Base-by-base conservation (phyloP, 2,888 invertebrate species). In the Agrotis clavis region DNA sequence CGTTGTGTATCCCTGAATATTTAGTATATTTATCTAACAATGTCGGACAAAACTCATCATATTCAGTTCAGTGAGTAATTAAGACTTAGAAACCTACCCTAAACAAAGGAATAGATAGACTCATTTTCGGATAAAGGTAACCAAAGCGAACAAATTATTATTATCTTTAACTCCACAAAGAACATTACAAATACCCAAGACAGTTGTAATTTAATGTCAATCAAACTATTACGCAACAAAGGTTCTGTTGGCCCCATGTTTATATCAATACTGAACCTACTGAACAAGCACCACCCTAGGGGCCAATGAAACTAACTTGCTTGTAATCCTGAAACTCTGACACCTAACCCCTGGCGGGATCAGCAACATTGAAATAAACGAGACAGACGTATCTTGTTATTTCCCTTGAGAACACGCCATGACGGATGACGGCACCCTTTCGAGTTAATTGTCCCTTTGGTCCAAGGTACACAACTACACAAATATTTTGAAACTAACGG, bases 181-280 rank as follows among this genome's bases (percentile, higher is more conserved):
- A 41, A 25, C 48, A 41, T 16, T 13, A 45, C 51, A 54, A 47
- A 62, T 63, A 35, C 53, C 41, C 35, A 13, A 75, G 60, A 67
- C 59, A 51, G 50, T n/a, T 76, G 25, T 53, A 77, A 77, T 68
- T 62, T 45, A 54, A 54, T 77, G 57, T 65, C 77, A 61, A 82
- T 77, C 67, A 77, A 71, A 67, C 72, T 67, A 51, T 65, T 53
- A n/a, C 14, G n/a, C 14, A 59, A 62, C 53, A 54, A 67, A 50
- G 56, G 56, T 53, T 54, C 11, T 5, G n/a, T 7, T 56, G 45
- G 18, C 50, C 53, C n/a, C 41, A 19, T 70, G 50, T 19, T 59
- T 54, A 67, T 62, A 64, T 67, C 45, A 81, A 71, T 54, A 57
- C 6, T 35, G 19, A 64, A n/a, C 45, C 72, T 53, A 4, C 35